Conservation (phyloP, 2,888 invertebrate genomes). For the Drosophila tripunctata region DNA sequence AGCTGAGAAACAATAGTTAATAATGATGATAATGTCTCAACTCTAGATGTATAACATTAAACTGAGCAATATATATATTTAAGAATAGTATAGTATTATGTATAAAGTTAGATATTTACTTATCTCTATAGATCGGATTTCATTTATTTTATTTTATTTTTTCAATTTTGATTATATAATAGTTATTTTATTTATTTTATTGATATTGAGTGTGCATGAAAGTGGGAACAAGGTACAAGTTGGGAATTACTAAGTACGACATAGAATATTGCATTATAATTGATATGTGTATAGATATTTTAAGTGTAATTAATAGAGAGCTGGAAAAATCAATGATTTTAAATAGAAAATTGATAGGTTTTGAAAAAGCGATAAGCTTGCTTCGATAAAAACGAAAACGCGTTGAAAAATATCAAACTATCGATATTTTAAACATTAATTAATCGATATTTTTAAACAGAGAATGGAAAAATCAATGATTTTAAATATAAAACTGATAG, state of each 20-base stretch:
- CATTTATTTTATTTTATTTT: constrained; percentile 7
- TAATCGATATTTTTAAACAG: too few relatives aligned
- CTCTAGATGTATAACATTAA: constrained; percentile 25
- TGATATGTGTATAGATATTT: constrained; percentile 5
- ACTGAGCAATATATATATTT: constrained; percentile 33
- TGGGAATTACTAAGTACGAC: constrained; percentile 41
- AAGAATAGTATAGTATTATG: constrained; percentile 13
- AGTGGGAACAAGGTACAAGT: constrained; percentile 35
- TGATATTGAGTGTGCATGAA: constrained; percentile 56
- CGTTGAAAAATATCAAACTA: too few relatives aligned
- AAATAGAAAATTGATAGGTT: neutral
- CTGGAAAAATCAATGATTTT: neutral
- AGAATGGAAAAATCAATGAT: neutral
- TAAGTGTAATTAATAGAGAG: neutral
- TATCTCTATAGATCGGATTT: constrained; percentile 65
- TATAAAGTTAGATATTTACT: constrained; percentile 61
- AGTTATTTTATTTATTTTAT: constrained; percentile 32
- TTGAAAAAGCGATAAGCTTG: neutral
- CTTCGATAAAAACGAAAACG: too few relatives aligned
- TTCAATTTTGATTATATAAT: constrained; percentile 26
- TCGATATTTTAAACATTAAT: too few relatives aligned
- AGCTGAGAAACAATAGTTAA: constrained; percentile 25
- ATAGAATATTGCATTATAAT: constrained; percentile 24
- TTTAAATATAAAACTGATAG: neutral
- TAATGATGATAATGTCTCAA: constrained; percentile 34